Conservation (phyloP, 1,140 invertebrate species). For the Chrysomallon squamiferum region DNA sequence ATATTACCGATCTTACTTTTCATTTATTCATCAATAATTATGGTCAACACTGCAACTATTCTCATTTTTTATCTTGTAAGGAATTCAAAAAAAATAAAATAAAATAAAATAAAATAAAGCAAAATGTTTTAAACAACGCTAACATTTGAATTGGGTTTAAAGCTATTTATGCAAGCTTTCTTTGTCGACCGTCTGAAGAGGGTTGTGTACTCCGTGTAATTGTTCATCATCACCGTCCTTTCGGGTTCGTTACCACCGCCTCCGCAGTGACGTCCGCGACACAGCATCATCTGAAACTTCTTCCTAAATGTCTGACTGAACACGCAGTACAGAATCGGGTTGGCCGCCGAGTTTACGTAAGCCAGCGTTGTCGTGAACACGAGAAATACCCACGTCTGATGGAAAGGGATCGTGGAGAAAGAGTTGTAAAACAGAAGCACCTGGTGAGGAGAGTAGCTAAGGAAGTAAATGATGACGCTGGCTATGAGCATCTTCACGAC, state of each 20-base stretch:
- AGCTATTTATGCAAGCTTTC: too few relatives aligned
- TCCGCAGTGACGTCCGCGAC: constrained; percentile 30
- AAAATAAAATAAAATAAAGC: too few relatives aligned
- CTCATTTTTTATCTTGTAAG: too few relatives aligned
- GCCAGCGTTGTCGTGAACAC: constrained; percentile 60
- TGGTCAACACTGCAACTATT: too few relatives aligned
- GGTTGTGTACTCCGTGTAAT: constrained; percentile 38
- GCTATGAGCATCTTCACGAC: constrained; percentile 65
- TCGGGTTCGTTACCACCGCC: background rate
- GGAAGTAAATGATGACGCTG: constrained; percentile 62
- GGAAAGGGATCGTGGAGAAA: constrained; percentile 48
- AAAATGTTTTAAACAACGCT: too few relatives aligned
- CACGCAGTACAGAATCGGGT: constrained; percentile 63
- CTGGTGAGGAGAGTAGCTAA: constrained; percentile 62
- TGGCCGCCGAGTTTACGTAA: constrained; percentile 61
- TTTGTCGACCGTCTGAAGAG: constrained; percentile 21
- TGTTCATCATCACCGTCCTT: constrained; percentile 24
- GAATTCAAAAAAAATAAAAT: too few relatives aligned
- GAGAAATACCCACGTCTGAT: constrained; percentile 56
- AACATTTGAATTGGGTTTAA: too few relatives aligned
- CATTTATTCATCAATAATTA: too few relatives aligned
- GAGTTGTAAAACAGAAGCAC: constrained; percentile 62
- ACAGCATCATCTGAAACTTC: constrained; percentile 50
- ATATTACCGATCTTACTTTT: too few relatives aligned
- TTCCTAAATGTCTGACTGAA: constrained; percentile 64